Evolutionary conservation across 2,888 invertebrate species (phyloP).

Genomic region (Macrosoma leucophasiata): DNA sequence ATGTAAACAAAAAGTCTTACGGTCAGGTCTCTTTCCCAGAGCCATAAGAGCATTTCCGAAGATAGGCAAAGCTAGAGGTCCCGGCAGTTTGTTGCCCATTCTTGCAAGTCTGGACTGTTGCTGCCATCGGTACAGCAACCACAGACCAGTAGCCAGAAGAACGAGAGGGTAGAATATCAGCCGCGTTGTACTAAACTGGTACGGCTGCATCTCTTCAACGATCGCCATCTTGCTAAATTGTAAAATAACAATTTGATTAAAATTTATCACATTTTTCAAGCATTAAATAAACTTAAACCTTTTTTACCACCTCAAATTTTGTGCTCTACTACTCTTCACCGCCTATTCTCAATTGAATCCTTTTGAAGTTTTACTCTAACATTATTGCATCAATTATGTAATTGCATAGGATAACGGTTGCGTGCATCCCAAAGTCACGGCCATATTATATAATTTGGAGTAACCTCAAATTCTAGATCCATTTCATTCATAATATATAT

Average conservation of each 20-base stretch:
- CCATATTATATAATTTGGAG: too few species aligned
- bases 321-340: too few species aligned
- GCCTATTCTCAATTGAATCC: too few species aligned
- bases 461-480: too few species aligned
- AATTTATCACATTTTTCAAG: too few species aligned
- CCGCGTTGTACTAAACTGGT: constrained; percentile 28
- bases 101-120: constrained; percentile 69
- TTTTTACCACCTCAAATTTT: too few species aligned
- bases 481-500: too few species aligned
- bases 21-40: constrained; percentile 76
- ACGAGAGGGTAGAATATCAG: constrained; percentile 48
- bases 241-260: neutral
- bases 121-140: constrained; percentile 63
- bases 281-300: neutral
- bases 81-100: constrained; percentile 81
- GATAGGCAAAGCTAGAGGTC: constrained; percentile 79
- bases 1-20: too few species aligned
- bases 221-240: constrained; percentile 36
- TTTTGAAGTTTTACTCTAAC: too few species aligned
- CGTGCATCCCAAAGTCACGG: too few species aligned
- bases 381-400: too few species aligned
- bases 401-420: too few species aligned
- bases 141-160: constrained; percentile 40
- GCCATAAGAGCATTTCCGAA: constrained; percentile 82
- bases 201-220: constrained; percentile 26